Percentiles rank a stretch among this genome's conserved stretches.
Evolutionary conservation across 2,113 vertebrate genomes (phyloP).

Genomic region (Dasyornis broadbenti): DNA sequence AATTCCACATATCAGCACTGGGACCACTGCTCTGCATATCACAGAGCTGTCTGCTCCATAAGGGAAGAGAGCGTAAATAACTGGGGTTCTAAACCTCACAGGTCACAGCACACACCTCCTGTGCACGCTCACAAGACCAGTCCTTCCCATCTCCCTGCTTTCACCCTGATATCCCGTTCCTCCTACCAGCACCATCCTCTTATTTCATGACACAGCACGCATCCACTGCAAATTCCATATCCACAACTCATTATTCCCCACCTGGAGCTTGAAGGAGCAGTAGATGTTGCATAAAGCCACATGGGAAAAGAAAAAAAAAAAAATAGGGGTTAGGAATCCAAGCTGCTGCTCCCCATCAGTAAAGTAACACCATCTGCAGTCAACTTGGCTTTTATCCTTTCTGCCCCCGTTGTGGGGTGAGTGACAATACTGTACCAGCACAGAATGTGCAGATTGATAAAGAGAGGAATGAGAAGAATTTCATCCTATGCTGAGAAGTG

Average conservation of each 20-base stretch:
- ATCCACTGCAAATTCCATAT: neutral
- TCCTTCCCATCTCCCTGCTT: neutral
- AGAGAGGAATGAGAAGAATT: neutral
- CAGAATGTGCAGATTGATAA: neutral
- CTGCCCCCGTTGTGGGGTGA: neutral
- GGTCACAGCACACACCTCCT: neutral
- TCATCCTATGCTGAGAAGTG: neutral
- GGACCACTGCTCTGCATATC: neutral
- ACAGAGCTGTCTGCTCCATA: neutral
- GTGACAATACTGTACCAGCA: neutral
- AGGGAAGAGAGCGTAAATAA: neutral
- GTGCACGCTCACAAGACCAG: neutral
- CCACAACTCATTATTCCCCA: neutral
- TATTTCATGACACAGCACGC: neutral
- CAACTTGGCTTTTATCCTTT: neutral
- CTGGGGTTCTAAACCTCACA: neutral
- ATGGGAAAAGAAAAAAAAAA: neutral
- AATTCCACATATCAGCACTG: neutral
- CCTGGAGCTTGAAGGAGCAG: neutral
- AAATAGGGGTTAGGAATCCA: neutral
- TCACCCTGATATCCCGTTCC: neutral
- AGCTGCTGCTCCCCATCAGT: neutral
- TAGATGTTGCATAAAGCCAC: neutral
- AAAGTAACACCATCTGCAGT: neutral
- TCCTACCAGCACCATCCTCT: neutral